Evolutionary conservation across 2,888 invertebrate species (phyloP), one percentile per base, ranked within the genome.

Genomic region (Limulus polyphemus): DNA sequence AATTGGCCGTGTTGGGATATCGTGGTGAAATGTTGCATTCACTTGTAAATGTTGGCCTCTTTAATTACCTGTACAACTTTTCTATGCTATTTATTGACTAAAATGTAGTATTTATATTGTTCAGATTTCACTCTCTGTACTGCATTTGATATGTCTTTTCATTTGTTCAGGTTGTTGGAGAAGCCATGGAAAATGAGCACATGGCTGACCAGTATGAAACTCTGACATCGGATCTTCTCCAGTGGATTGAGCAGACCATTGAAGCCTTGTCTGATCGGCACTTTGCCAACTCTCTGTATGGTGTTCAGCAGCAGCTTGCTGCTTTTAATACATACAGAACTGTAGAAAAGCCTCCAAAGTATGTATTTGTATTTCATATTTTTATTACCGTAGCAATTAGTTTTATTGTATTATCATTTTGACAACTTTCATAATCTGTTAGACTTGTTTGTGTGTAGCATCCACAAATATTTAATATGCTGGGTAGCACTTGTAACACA

Each of bases 241-340:
- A 90, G 74, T 99, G 99, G 99, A 99, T 99, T 77, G 90, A 95
- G 78, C 84, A 85, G 61, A 99, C 95, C 14, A 99, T 99, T 74
- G 83, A 86, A 69, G 85, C 89, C 57, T 83, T 99, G 62, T 94
- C 94, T 49, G 95, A 98, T 76, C 83, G 99, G 67, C 84, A 89
- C 68, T 99, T 99, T 79, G 90, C 91, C 67, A 99, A 99, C 79
- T 94, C 93, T 0, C 80, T 99, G 71, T 83, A 84, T 59, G 99
- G 99, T 49, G 98, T 99, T 0, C 94, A 98, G 72, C 88, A 92
- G 65, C 98, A 99, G 77, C 80, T 99, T 67, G 80, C 84, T 4
- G 93, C 95, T 74, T 99, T 99, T 80, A 92, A 93, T 72, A 91
- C 90, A 74, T 99, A 99, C 77, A 86, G 99, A 70, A 98, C 94